Conservation (phyloP, 2,888 invertebrate genomes). For the Pseudanteris insignis region DNA sequence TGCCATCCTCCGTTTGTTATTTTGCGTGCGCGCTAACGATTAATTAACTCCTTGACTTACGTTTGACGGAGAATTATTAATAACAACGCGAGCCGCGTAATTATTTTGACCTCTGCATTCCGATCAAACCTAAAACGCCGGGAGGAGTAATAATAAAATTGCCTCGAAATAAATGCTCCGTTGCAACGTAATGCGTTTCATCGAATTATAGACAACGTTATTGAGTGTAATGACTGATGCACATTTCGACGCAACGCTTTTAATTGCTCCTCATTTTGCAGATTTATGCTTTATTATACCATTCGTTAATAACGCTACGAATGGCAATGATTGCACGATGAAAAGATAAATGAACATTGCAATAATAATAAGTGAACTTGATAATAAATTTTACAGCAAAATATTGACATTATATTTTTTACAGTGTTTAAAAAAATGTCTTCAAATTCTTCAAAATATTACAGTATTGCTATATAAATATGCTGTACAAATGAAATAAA, state of each 20-base stretch:
- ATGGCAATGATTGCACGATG: too few relatives aligned
- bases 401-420: too few relatives aligned
- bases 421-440: too few relatives aligned
- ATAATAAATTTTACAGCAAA: too few relatives aligned
- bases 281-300: too few relatives aligned
- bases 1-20: constrained; percentile 29
- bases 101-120: constrained; percentile 43
- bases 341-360: too few relatives aligned
- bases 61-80: constrained; percentile 43
- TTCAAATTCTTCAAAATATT: too few relatives aligned
- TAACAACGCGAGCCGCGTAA: constrained; percentile 33
- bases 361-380: too few relatives aligned
- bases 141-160: constrained; percentile 39
- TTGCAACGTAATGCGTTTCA: constrained; percentile 12
- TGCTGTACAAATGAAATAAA: too few relatives aligned
- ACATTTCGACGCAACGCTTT: neutral
- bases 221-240: neutral
- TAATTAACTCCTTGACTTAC: constrained; percentile 44
- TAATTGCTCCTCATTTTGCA: neutral
- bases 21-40: constrained; percentile 30
- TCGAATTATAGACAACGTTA: constrained; percentile 8
- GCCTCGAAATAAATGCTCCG: constrained; percentile 26
- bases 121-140: constrained; percentile 29
- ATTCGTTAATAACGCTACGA: too few relatives aligned
- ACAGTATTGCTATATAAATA: too few relatives aligned